Conservation (phyloP, 35 echinoderm and acorn worm genomes). For the Patiria miniata region DNA sequence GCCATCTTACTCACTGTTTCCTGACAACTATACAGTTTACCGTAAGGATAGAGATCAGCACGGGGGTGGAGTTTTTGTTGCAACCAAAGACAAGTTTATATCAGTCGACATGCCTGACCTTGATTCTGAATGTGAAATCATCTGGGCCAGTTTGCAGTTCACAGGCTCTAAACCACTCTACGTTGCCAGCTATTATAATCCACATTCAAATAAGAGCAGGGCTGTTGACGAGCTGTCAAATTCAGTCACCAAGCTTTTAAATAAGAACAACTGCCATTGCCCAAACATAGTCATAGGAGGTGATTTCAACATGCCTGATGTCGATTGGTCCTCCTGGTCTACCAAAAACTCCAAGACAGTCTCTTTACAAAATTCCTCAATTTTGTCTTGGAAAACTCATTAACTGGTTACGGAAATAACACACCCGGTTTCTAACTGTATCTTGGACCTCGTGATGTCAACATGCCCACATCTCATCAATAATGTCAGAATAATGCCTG, state of each 20-base stretch:
- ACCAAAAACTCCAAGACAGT: constrained; percentile 3
- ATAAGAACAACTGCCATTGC: neutral
- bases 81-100: constrained; percentile 40
- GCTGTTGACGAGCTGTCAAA: constrained; percentile 11
- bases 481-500: constrained; percentile 20
- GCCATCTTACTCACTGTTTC: constrained; percentile 47
- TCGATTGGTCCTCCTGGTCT: constrained; percentile 24
- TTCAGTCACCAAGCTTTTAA: neutral
- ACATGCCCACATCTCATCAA: constrained; percentile 20
- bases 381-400: constrained; percentile 24
- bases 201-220: neutral
- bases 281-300: constrained; percentile 51
- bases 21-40: constrained; percentile 42
- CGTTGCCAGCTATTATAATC: constrained; percentile 56
- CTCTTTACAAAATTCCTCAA: constrained; percentile 17
- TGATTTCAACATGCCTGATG: constrained; percentile 60
- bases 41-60: constrained; percentile 43
- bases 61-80: constrained; percentile 63
- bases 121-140: constrained; percentile 23
- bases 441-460: constrained; percentile 46
- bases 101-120: constrained; percentile 9
- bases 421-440: constrained; percentile 22
- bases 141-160: constrained; percentile 38
- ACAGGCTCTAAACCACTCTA: constrained; percentile 32
- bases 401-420: constrained; percentile 39